These are phyloP conservation scores for Chrysotoxum bicinctum DNA, from an alignment of 2,888 invertebrate species.

Conservation along the genomic window DNA sequence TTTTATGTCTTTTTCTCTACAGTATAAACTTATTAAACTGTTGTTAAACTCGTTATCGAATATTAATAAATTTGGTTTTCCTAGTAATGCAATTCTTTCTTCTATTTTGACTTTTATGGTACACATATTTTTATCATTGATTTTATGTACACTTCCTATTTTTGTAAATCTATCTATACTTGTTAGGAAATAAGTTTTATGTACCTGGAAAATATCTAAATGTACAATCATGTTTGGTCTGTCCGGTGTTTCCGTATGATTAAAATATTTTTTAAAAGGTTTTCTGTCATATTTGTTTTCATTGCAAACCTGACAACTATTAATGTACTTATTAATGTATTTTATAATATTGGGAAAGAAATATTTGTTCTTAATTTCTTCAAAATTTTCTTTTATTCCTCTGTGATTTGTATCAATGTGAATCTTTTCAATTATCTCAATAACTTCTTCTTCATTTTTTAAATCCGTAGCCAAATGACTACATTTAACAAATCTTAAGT, in stretches of 20 bases:
- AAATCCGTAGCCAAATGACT: too few relatives aligned
- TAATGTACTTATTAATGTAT: too few relatives aligned
- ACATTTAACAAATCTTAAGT: too few relatives aligned
- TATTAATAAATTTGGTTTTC: constrained; percentile 36
- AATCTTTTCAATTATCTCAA: too few relatives aligned
- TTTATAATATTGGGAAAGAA: too few relatives aligned
- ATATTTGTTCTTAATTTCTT: too few relatives aligned
- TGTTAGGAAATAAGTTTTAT: constrained; percentile 15
- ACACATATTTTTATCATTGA: too few relatives aligned
- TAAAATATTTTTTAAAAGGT: constrained; percentile 32
- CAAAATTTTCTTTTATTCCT: too few relatives aligned
- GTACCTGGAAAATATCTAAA: constrained; percentile 1
- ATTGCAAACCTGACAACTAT: too few relatives aligned
- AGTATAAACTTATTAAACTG: constrained; percentile 16
- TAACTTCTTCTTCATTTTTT: too few relatives aligned
- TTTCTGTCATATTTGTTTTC: too few relatives aligned
- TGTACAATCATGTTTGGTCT: background rate
- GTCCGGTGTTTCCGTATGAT: constrained; percentile 27
- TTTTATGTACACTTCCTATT: constrained; percentile 5
- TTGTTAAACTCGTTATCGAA: constrained; percentile 38
- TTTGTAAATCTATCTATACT: background rate
- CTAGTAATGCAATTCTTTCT: constrained; percentile 35
- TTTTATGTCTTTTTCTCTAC: constrained; percentile 22
- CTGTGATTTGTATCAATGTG: too few relatives aligned
- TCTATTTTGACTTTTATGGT: constrained; percentile 21